Base-by-base conservation (phyloP, 2,888 invertebrate species). In the Plebejus argus region DNA sequence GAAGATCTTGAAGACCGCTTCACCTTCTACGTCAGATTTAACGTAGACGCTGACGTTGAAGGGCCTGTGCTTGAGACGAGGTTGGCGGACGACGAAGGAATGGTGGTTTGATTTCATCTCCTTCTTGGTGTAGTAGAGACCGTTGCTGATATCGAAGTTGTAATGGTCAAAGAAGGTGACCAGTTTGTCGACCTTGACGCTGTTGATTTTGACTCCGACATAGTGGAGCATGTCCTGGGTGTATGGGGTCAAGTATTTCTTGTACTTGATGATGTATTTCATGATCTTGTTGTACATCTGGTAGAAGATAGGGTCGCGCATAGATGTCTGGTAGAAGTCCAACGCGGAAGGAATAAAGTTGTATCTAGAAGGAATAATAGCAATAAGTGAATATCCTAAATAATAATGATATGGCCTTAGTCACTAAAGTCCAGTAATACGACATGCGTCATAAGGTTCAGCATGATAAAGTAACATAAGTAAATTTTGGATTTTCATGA, bases 241-340 rank as follows among this genome's bases (percentile, higher is more conserved):
- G 91, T 97, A 96, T 0, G 95, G 94, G 8, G 91, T 87, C 76
- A 96, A 85, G 83, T 93, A 92, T 81, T 93, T 86, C 86, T 96
- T 96, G 94, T 95, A 96, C 79, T 95, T 94, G 83, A 94, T 89
- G 88, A 95, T 95, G 83, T 94, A 95, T 77, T 92, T 87, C 77
- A 95, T 81, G 83, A 96, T 93, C 82, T 95, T 95, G 88, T 95
- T 95, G 90, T 95, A 96, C 77, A 96, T 88, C 80, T 95, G 95
- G 88, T 95, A 97, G 95, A 96, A 96, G 53, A 95, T 94, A 28
- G 97, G 97, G 87, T 97, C 97, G 80, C 96, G 95, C 82, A 96
- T 86, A 79, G 95, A 95, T 8, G 96, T 96, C 84, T 95, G 95
- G 85, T 95, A 95, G 85, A 95, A 95, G 85, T 96, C 95, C 75